Base-by-base conservation (phyloP, 1,140 invertebrate genomes). In the Belonocnema kinseyi region DNA sequence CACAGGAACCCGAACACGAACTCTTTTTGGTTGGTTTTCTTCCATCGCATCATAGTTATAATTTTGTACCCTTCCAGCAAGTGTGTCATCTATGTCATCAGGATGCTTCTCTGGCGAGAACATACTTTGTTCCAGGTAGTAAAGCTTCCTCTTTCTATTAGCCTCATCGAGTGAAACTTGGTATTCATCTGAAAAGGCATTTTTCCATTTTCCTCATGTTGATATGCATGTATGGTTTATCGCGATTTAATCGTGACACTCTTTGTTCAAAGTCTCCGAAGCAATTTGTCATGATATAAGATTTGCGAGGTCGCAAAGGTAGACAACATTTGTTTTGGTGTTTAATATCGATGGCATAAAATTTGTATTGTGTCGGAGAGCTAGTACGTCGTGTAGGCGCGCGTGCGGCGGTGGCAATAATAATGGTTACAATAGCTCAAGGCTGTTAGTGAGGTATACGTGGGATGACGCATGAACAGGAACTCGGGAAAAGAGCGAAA, bases 121-220 rank as follows among this genome's bases (percentile, higher is more conserved):
- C 13, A 78, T 74, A 19, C 75, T 75, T 50, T 77, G 75, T 72
- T 72, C 75, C 40, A 72, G 58, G 53, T 72, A 66, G 58, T 79
- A 56, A 3, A 76, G 76, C 71, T 75, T 50, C 72, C 53, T 75
- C 21, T 54, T 72, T 50, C 40, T 46, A 46, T 80, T 58, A 52
- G 66, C 46, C 56, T 73, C 78, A 75, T 72, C 61, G 58, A 77
- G 74, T 13, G 84, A 82, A 51, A 85, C 80, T 21, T 76, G 74
- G 77, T 84, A 82, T 77, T 88, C 80, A 91, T 86, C 89, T 91
- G 88, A 87, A 91, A 91, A 85, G 83, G 73, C 83, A 85, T 79
- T 82, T 78, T 16, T 40, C 73, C 77, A 52, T 74, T 74, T 77
- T 80, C 74, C 77, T 66, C 54, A 53, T 54, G 74, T 77, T 80